phyloP scores from a whole-genome alignment of 2,888 invertebrate genomes.

The Drosophila setosimentum region DNA sequence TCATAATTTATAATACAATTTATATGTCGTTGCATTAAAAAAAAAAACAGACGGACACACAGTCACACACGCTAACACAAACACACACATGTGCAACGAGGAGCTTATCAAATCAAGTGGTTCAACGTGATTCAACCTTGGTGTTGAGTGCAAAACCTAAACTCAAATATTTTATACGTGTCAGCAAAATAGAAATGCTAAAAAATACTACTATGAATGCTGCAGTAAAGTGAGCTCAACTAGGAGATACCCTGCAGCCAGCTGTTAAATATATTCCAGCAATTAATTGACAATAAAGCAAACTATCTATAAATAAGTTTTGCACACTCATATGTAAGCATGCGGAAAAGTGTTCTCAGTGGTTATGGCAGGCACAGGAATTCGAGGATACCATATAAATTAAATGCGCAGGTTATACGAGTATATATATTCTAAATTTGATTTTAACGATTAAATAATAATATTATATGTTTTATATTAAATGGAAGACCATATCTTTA shows the following conservation, averaged over 20 bases:
- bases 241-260: not conserved
- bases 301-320: not conserved
- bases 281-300: not conserved
- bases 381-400: not conserved
- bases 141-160: constrained; percentile 27
- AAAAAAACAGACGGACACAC: not conserved
- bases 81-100: constrained; percentile 17
- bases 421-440: no score
- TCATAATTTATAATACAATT: constrained; percentile 38
- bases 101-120: constrained; percentile 56
- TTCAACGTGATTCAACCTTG: constrained; percentile 55
- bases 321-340: not conserved
- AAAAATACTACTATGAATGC: not conserved
- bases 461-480: no score
- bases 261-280: not conserved
- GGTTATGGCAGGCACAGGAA: not conserved
- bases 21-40: constrained; percentile 26
- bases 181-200: not conserved
- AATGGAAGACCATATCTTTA: no score
- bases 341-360: not conserved
- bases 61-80: not conserved
- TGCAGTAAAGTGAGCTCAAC: not conserved
- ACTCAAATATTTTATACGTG: constrained; percentile 18
- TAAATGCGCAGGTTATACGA: no score
- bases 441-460: no score